These are phyloP conservation scores for Eumerus sabulonum DNA, from an alignment of 2,888 invertebrate species.

Conservation along the genomic window DNA sequence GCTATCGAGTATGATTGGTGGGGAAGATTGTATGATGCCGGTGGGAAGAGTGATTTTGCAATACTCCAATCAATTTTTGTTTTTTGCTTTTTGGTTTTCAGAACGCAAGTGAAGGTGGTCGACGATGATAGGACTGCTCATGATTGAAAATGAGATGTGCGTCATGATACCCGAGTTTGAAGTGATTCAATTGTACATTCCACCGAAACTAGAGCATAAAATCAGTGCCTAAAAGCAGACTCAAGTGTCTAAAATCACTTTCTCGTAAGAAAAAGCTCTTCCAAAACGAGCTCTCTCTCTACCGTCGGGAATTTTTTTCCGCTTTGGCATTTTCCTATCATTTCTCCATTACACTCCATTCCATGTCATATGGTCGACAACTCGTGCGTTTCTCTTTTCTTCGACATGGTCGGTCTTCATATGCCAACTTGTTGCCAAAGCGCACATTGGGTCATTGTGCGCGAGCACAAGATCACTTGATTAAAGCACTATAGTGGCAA, in stretches of 20 bases:
- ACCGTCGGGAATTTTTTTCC: not conserved
- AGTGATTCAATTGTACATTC: too few species aligned
- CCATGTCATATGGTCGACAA: not conserved
- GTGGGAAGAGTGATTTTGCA: constrained; percentile 21
- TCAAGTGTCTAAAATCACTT: constrained; percentile 3
- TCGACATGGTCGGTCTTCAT: constrained; percentile 22
- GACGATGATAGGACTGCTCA: too few species aligned
- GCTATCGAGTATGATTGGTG: constrained; percentile 6
- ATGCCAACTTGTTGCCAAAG: constrained; percentile 21
- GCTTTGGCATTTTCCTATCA: constrained; percentile 23
- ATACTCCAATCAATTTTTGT: constrained; percentile 32
- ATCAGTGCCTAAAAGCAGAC: constrained; percentile 56
- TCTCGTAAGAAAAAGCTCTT: constrained; percentile 40
- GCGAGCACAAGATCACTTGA: constrained; percentile 18
- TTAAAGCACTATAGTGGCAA: not conserved
- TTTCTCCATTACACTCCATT: constrained; percentile 25
- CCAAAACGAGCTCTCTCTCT: constrained; percentile 7
- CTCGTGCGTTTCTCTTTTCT: constrained; percentile 8
- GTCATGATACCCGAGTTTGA: too few species aligned
- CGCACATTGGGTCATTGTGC: constrained; percentile 50
- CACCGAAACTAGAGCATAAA: constrained; percentile 9
- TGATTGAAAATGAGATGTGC: too few species aligned
- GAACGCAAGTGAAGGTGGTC: not conserved
- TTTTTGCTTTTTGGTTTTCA: too few species aligned
- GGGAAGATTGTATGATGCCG: not conserved